Base-by-base conservation (phyloP, 2,113 vertebrate genomes). In the Scytalopus superciliaris region DNA sequence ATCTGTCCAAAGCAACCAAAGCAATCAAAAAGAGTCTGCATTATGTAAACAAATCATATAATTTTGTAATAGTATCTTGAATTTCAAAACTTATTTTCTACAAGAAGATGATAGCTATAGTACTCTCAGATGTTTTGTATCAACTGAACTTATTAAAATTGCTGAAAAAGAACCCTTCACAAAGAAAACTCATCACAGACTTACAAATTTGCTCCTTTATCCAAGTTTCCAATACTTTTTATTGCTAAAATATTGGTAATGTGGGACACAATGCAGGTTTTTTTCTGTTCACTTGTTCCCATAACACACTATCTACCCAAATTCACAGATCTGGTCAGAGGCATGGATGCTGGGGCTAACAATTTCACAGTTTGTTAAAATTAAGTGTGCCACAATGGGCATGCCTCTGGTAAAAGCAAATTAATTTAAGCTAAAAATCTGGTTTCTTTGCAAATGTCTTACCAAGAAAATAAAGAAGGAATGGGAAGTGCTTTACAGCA, bases 11-110 rank as follows among this genome's bases (percentile, higher is more conserved):
- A 83, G 37, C 45, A 42, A 80, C 37, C 12, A 57, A 62, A 84
- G 42, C n/a, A 74, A 57, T 31, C 31, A 68, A 79, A 80, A 66
- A 64, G 15, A 52, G 24, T 28, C 42, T 70, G 39, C 25, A 55
- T 67, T 81, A 90, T 42, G 25, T 56, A 92, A 94, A 63, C 4
- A 69, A 77, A 50, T 49, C 0, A 11, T 12, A 11, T 12, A 1
- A 73, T 90, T 92, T 42, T 52, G 14, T 52, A 88, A 53, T 1
- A 66, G 18, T 13, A 39, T 44, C 47, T 47, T 77, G 47, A 80
- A 62, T 77, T 84, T 93, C 40, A 70, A 90, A 86, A 77, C 12
- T 31, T 7, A 63, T 85, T 74, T 90, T 69, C 62, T 82, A 39
- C 19, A 60, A 75, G 47, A 64, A 64, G 37, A 19, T 81, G 24